Base-by-base conservation (phyloP, 2,113 vertebrate species). In the Arizona elegans region DNA sequence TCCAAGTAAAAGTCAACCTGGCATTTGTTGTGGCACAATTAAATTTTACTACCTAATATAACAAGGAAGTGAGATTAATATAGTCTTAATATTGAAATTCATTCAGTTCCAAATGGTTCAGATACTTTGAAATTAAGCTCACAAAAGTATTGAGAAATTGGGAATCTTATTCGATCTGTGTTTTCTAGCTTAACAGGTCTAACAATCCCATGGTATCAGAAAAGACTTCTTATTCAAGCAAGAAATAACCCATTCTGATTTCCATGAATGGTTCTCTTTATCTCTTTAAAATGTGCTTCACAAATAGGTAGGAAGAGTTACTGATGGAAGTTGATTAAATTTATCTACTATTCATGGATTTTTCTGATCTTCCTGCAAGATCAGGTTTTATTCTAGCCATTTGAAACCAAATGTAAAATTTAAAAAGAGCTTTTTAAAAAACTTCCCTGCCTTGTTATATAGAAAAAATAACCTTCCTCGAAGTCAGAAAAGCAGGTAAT, bases 1-100 rank as follows among this genome's bases (percentile, higher is more conserved):
- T 56, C 54, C 54, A 38, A 43, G 17, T 38, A 58, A 88, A 89
- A 26, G 19, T 21, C 87, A 88, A 33, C 56, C n/a, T 88, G 29
- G 19, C 53, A 89, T 26, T 47, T 90, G 38, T 62, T 62, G 13
- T 47, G 50, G 43, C 15, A 90, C 43, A 62, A 13, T 26, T 47
- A 62, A 26, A 88, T 21, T 81, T 21, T 29, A 53, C 26, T 56
- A 43, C 10, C 9, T 56, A 89, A 89, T 89, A 7, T 2, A 33
- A 33, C 5, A 89, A 5, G 38, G 12, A 62, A 56, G 26, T 38
- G 23, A 17, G 59, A 26, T 38, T 5, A 26, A 70, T 86, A 47
- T 24, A 50, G 3, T 29, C 90, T 94, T 89, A 87, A 70, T 81
- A 33, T 52, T 11, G 90, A 94, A 94, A 75, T 55, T 56, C 3